Conservation (phyloP, 2,888 invertebrate species). For the Apamea monoglypha region DNA sequence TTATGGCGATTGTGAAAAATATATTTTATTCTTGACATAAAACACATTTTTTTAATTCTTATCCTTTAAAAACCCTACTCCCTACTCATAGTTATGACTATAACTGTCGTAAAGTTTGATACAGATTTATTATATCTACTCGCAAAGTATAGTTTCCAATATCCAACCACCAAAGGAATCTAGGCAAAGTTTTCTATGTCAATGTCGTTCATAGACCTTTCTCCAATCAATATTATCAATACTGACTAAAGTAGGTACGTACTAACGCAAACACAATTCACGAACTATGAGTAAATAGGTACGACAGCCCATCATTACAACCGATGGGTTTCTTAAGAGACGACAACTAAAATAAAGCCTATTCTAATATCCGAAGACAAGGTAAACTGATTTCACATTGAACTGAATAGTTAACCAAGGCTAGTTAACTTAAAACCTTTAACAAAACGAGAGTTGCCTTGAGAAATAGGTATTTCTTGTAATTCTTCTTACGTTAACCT, state of each 20-base stretch:
- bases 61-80: background rate
- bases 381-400: constrained; percentile 34
- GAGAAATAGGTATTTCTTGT: background rate
- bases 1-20: background rate
- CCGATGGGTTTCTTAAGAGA: background rate
- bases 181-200: constrained; percentile 7
- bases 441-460: constrained; percentile 19
- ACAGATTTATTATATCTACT: background rate
- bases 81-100: background rate
- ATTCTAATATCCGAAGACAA: constrained; percentile 21
- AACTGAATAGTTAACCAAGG: constrained; percentile 10
- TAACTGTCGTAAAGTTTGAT: background rate
- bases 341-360: constrained; percentile 13
- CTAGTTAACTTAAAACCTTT: constrained; percentile 5
- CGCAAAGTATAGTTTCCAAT: background rate
- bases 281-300: constrained; percentile 11
- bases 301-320: background rate
- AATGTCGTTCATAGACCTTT: constrained; percentile 33
- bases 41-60: background rate
- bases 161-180: background rate
- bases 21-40: background rate
- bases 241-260: background rate
- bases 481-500: background rate
- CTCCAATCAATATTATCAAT: background rate
- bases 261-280: constrained; percentile 29